A percentile compares a stretch with the other conserved stretches of the same genome.
These are phyloP conservation scores for Habroteleia sp. DNA, from an alignment of 2,888 invertebrate genomes.

Conservation along the genomic window DNA sequence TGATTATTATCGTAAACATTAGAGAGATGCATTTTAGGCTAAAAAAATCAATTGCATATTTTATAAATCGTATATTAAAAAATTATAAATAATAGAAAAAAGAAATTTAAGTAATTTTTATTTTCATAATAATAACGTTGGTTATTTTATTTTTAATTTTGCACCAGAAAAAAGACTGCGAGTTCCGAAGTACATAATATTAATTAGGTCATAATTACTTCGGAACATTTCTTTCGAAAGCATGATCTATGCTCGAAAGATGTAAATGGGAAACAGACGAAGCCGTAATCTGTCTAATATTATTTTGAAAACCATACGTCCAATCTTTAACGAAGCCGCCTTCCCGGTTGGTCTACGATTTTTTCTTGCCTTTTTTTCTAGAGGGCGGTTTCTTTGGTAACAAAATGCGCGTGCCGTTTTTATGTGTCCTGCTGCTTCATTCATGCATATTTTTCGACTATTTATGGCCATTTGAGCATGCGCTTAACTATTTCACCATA, in stretches of 20 bases:
- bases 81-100: too few species aligned
- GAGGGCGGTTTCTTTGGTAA: conserved; percentile 78
- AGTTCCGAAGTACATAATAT: conserved; percentile 29
- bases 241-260: conserved; percentile 51
- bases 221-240: conserved; percentile 32
- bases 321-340: conserved; percentile 66
- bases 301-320: conserved; percentile 48
- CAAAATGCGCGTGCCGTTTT: conserved; percentile 77
- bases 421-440: conserved; percentile 59
- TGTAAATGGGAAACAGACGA: conserved; percentile 43
- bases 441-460: conserved; percentile 57
- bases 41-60: too few species aligned
- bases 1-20: too few species aligned
- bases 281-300: conserved; percentile 58
- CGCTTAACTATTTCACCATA: conserved; percentile 46
- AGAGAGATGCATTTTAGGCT: too few species aligned
- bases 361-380: conserved; percentile 18
- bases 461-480: conserved; percentile 41
- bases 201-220: conserved; percentile 43
- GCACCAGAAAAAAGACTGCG: conserved; percentile 1
- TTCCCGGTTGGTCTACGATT: conserved; percentile 48
- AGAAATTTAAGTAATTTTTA: too few species aligned
- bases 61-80: too few species aligned
- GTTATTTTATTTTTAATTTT: too few species aligned
- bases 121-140: too few species aligned